These are phyloP conservation scores for Leucoma salicis DNA, from an alignment of 2,888 invertebrate genomes.

Conservation along the genomic window DNA sequence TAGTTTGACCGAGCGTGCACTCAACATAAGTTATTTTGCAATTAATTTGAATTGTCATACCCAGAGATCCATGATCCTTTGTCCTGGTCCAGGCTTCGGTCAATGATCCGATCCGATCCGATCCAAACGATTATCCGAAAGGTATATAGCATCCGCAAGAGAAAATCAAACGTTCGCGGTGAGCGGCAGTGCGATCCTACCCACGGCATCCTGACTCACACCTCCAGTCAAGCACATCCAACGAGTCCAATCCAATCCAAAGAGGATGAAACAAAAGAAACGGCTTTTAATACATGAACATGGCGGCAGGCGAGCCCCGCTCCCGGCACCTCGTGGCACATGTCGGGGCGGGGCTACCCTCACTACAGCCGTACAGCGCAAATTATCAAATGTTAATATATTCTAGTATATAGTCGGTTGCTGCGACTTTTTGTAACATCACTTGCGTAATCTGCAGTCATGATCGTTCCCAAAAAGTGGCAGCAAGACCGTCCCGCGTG, in stretches of 20 bases:
- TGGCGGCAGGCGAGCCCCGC: slow-evolving; percentile 21
- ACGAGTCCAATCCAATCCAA: slow-evolving; percentile 78
- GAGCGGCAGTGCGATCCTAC: slow-evolving; percentile 41
- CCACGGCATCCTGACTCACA: slow-evolving; percentile 59
- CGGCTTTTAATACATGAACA: slow-evolving; percentile 67
- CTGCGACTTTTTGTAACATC: not conserved
- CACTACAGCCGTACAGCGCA: not conserved
- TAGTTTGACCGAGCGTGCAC: slow-evolving; percentile 71
- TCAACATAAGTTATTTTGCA: slow-evolving; percentile 72
- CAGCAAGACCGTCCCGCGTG: no score
- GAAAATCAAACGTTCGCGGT: slow-evolving; percentile 24
- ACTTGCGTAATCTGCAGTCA: not conserved
- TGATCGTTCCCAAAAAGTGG: no score
- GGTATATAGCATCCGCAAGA: slow-evolving; percentile 40
- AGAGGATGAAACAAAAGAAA: slow-evolving; percentile 82
- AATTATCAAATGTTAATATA: not conserved
- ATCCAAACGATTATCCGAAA: slow-evolving; percentile 45
- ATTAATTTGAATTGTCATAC: slow-evolving; percentile 74
- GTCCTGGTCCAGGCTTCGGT: slow-evolving; percentile 30
- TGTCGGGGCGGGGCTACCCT: not conserved
- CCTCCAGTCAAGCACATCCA: slow-evolving; percentile 71
- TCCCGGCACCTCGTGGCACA: not conserved
- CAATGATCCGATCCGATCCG: slow-evolving; percentile 36
- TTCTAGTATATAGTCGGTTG: not conserved
- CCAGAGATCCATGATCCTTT: slow-evolving; percentile 53